These are phyloP conservation scores for Athene cunicularia DNA, from an alignment of 2,113 vertebrate species.

Conservation along the genomic window DNA sequence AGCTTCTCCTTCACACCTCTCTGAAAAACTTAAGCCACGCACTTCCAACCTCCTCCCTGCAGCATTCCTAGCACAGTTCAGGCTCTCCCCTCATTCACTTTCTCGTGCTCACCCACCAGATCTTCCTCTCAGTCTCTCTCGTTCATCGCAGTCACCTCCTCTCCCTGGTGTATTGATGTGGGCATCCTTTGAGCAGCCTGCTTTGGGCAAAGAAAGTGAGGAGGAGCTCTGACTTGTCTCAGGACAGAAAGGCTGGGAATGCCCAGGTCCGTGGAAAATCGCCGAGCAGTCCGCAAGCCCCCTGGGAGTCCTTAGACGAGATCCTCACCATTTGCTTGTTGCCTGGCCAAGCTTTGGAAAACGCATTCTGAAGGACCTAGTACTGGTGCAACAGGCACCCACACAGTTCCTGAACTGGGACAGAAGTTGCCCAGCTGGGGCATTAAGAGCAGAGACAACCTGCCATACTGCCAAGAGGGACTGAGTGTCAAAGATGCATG, in stretches of 20 bases:
- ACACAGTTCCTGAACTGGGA: not conserved
- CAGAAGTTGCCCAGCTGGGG: not conserved
- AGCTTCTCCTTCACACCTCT: not conserved
- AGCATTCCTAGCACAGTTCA: not conserved
- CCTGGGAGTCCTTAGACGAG: not conserved
- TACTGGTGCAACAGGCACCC: not conserved
- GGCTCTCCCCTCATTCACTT: not conserved
- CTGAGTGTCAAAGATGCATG: not conserved
- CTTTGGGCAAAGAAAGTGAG: not conserved
- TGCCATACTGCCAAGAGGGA: not conserved
- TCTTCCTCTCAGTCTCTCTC: not conserved
- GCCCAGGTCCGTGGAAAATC: not conserved
- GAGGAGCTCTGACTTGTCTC: not conserved
- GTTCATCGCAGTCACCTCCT: not conserved
- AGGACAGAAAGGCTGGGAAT: not conserved
- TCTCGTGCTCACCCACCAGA: not conserved
- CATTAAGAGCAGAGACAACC: not conserved
- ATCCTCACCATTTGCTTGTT: not conserved
- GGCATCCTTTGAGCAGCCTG: not conserved
- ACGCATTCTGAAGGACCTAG: not conserved
- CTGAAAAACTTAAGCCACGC: not conserved
- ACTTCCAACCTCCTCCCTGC: not conserved
- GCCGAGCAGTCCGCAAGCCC: not conserved
- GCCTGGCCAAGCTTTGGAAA: not conserved
- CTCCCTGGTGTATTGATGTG: fast-evolving